Evolutionary conservation across 2,888 invertebrate species (phyloP).

Genomic region (Megamerina dolium): DNA sequence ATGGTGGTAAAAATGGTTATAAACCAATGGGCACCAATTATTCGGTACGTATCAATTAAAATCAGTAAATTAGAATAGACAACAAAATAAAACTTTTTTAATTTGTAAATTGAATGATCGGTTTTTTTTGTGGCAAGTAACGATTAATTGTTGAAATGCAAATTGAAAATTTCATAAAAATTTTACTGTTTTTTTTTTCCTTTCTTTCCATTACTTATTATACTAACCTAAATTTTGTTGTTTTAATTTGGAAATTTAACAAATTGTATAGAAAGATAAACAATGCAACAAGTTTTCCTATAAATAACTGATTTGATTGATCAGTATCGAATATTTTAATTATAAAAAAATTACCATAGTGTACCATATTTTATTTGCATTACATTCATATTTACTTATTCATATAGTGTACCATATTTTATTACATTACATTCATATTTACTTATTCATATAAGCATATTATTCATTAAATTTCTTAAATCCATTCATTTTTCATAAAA

Average conservation of each 20-base stretch:
- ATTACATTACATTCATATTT: no score
- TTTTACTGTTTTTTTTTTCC: constrained; percentile 5
- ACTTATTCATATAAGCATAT: no score
- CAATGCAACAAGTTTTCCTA: constrained; percentile 14
- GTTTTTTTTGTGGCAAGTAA: background rate
- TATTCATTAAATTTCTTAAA: background rate
- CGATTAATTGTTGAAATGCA: constrained; percentile 4
- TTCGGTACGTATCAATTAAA: constrained; percentile 52
- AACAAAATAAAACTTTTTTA: constrained; percentile 6
- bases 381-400: no score
- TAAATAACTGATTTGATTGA: constrained; percentile 49
- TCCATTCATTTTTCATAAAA: no score
- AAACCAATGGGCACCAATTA: constrained; percentile 50
- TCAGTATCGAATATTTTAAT: constrained; percentile 49
- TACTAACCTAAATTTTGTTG: no score
- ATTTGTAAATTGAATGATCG: constrained; percentile 6
- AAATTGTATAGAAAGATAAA: no score
- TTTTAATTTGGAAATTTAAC: no score
- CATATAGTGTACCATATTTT: no score
- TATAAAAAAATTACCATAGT: background rate
- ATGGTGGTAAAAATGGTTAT: constrained; percentile 50
- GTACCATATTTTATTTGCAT: background rate
- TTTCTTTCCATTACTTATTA: constrained; percentile 12
- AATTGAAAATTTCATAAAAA: constrained; percentile 9
- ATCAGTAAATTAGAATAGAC: constrained; percentile 39